These are phyloP conservation scores for Rhabdomys dilectus DNA, from an alignment of 2,113 vertebrate genomes.

Conservation along the genomic window DNA sequence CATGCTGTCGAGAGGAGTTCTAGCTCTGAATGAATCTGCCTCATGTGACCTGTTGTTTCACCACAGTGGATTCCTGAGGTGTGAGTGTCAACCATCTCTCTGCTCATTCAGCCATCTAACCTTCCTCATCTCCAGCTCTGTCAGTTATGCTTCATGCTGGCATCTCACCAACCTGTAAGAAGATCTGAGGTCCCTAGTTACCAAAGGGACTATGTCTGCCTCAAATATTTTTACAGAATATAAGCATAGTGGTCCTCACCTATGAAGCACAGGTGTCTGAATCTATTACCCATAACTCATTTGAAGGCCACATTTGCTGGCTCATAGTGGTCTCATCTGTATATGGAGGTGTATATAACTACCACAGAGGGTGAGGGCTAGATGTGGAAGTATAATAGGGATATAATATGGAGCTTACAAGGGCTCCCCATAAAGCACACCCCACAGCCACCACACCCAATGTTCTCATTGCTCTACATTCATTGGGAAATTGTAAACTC, in stretches of 20 bases:
- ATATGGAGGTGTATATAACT: not conserved
- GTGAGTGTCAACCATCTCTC: not conserved
- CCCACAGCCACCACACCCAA: too few relatives aligned
- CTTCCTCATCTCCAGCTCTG: not conserved
- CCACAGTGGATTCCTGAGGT: not conserved
- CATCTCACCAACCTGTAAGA: not conserved
- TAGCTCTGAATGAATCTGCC: not conserved
- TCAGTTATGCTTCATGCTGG: not conserved
- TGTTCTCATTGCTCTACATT: not conserved
- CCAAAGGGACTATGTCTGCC: not conserved
- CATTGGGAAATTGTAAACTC: not conserved
- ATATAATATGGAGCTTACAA: fast-evolving
- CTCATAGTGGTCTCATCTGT: not conserved
- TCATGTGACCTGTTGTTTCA: not conserved
- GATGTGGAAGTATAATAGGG: not conserved
- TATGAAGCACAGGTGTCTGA: not conserved
- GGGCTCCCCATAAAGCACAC: not conserved
- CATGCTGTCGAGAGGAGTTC: not conserved
- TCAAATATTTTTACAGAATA: not conserved
- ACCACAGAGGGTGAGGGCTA: not conserved
- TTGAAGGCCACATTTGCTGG: not conserved
- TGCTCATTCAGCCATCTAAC: not conserved
- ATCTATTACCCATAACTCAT: fast-evolving
- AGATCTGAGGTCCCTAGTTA: not conserved
- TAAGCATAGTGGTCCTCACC: not conserved